Conservation (phyloP, 2,797 vertebrate species). For the Bucorvus abyssinicus region DNA sequence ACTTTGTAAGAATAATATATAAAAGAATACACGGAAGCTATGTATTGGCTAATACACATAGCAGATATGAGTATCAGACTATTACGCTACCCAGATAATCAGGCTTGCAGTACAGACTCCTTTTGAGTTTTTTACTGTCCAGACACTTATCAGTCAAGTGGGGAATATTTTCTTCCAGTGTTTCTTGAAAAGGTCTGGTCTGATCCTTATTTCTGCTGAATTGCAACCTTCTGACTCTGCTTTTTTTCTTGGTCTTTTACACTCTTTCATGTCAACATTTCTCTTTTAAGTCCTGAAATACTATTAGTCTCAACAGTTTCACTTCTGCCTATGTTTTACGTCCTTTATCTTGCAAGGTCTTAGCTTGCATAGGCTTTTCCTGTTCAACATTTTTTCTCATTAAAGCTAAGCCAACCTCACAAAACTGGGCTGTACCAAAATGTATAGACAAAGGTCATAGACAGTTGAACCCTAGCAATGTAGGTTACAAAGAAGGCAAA, state of each 20-base stretch:
- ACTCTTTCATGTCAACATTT: neutral
- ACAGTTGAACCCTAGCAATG: neutral
- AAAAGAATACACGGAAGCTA: neutral
- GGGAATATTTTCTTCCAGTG: neutral
- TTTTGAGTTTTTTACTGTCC: neutral
- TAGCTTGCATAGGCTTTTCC: neutral
- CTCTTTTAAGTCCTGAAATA: neutral
- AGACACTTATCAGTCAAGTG: neutral
- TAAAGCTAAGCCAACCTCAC: neutral
- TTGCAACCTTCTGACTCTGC: neutral
- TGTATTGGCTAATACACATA: neutral
- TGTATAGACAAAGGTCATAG: neutral
- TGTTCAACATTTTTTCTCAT: neutral
- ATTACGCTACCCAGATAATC: neutral
- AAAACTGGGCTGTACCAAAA: neutral
- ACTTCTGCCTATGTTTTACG: neutral
- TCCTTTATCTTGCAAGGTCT: neutral
- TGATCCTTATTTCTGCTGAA: neutral
- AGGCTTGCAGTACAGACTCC: neutral
- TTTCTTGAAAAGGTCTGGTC: neutral
- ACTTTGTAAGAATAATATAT: neutral
- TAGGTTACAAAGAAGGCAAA: neutral
- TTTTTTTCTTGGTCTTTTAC: neutral
- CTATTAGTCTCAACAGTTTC: neutral
- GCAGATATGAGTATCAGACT: neutral